phyloP scores from a whole-genome alignment of 2,113 vertebrate genomes.

The Ariopsis seemanni region DNA sequence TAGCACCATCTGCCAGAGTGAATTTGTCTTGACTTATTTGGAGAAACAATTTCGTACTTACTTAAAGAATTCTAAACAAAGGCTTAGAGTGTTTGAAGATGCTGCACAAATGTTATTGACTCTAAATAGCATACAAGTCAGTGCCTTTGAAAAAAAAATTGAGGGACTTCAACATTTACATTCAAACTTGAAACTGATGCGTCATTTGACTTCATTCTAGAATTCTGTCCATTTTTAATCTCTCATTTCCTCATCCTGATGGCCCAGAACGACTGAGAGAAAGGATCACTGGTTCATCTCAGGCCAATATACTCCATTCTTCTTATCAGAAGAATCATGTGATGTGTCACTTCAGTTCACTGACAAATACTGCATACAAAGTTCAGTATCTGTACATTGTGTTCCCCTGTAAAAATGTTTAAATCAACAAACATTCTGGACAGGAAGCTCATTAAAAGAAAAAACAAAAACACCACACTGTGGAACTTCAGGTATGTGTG shows the following conservation, averaged over 20 bases:
- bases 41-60: conserved; percentile 10
- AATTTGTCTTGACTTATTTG: conserved; percentile 30
- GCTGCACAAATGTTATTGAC: conserved; percentile 29
- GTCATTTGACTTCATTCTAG: background rate
- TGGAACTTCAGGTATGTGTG: background rate
- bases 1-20: conserved; percentile 6
- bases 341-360: background rate
- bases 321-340: background rate
- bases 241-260: background rate
- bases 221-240: background rate
- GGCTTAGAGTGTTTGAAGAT: conserved; percentile 12
- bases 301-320: background rate
- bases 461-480: background rate
- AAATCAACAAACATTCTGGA: background rate
- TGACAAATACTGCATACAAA: background rate
- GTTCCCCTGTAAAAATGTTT: background rate
- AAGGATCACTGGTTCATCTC: background rate
- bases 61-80: conserved; percentile 37
- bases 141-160: background rate
- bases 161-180: conserved; percentile 4
- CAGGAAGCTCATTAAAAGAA: background rate
- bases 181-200: background rate
- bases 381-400: background rate
- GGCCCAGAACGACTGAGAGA: background rate
- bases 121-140: conserved; percentile 5